phyloP scores from a whole-genome alignment of 2,888 invertebrate species.

The Drosophila austrosaltans region DNA sequence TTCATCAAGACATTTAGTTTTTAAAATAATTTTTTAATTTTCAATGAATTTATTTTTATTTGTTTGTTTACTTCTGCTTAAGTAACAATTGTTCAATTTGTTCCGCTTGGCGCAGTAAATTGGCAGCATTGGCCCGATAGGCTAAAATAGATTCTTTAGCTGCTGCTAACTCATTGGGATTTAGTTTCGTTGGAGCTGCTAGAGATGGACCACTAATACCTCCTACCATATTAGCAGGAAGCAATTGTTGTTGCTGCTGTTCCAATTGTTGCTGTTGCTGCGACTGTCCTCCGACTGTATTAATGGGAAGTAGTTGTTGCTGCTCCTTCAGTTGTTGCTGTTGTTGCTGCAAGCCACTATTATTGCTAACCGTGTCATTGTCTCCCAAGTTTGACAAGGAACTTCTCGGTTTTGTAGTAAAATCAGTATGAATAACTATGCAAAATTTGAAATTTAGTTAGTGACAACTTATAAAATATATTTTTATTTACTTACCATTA shows the following conservation, averaged over 20 bases:
- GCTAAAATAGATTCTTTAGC: neutral
- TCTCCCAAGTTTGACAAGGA: no score
- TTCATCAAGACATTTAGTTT: no score
- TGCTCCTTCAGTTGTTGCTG: neutral
- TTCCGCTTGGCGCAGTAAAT: neutral
- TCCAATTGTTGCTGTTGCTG: neutral
- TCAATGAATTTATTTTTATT: neutral
- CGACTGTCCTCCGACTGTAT: no score
- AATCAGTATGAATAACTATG: neutral
- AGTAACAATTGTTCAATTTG: slow-evolving; percentile 1
- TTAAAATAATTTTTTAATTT: neutral
- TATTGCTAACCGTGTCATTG: neutral
- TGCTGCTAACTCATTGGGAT: neutral
- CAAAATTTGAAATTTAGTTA: no score
- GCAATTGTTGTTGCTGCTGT: neutral
- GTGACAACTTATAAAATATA: neutral
- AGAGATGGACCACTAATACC: neutral
- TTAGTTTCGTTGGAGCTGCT: neutral
- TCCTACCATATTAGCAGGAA: neutral
- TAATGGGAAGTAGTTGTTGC: neutral
- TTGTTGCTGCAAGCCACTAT: neutral
- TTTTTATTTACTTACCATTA: neutral
- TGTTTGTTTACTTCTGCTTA: neutral
- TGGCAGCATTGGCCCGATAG: neutral
- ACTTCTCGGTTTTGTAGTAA: neutral